Evolutionary conservation across 2,113 vertebrate species (phyloP).

Genomic region (Hymenochirus boettgeri): DNA sequence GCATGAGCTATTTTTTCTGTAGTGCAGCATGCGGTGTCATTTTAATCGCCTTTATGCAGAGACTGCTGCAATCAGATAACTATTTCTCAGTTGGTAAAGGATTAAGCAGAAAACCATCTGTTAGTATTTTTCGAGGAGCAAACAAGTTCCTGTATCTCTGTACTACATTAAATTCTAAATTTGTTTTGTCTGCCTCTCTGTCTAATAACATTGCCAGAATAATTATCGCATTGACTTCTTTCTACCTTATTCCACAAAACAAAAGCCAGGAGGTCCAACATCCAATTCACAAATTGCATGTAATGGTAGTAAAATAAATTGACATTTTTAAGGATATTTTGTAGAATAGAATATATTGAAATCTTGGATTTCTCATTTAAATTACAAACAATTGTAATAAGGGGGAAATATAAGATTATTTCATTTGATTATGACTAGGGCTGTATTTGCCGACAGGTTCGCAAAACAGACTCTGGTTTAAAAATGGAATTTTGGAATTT

Average conservation of each 20-base stretch:
- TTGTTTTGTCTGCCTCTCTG: constrained; percentile 1
- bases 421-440: too few relatives aligned
- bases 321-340: background rate
- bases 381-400: too few relatives aligned
- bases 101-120: constrained; percentile 31
- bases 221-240: constrained; percentile 4
- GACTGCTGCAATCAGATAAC: constrained; percentile 22
- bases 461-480: too few relatives aligned
- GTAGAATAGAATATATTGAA: background rate
- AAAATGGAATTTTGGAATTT: too few relatives aligned
- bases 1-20: background rate
- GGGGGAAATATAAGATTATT: too few relatives aligned
- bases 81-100: constrained; percentile 22
- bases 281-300: constrained; percentile 5
- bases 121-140: constrained; percentile 22
- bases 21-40: background rate
- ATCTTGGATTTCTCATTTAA: constrained; percentile 3
- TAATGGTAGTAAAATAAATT: constrained; percentile 6
- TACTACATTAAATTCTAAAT: constrained; percentile 3
- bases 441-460: too few relatives aligned
- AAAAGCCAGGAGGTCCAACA: constrained; percentile 1
- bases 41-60: constrained; percentile 12
- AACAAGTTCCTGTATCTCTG: constrained; percentile 8
- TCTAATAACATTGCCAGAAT: constrained; percentile 11
- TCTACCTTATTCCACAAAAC: background rate